Conservation (phyloP, 1,140 invertebrate species). For the Drosophila kurseongensis region DNA sequence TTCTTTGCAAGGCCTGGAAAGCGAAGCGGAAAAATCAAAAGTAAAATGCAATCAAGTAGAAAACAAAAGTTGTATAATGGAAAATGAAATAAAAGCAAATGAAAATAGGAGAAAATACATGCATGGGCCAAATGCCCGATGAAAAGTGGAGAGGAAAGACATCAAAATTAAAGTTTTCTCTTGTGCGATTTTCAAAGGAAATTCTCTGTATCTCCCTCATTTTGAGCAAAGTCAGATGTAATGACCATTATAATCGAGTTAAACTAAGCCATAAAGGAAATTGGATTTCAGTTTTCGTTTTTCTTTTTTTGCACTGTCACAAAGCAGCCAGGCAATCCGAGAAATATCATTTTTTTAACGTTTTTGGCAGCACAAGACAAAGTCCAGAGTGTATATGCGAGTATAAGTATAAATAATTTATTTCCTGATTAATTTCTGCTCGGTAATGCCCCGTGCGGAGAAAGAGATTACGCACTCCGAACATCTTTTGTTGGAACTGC, state of each 20-base stretch:
- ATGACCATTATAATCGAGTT: conserved; percentile 46
- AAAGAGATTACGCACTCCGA: conserved; percentile 35
- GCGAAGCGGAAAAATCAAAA: conserved; percentile 31
- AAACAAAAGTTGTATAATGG: conserved; percentile 48
- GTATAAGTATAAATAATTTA: conserved; percentile 55
- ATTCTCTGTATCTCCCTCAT: conserved; percentile 6
- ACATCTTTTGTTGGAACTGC: conserved; percentile 34
- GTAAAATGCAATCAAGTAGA: conserved; percentile 39
- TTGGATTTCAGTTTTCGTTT: conserved; percentile 35
- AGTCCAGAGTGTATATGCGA: conserved; percentile 24
- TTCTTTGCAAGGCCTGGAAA: conserved; percentile 20
- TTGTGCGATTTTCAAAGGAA: conserved; percentile 24
- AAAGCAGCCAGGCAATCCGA: conserved; percentile 13
- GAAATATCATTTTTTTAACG: not conserved
- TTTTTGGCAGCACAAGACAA: conserved; percentile 41
- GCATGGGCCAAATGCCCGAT: conserved; percentile 28
- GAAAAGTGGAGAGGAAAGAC: conserved; percentile 20
- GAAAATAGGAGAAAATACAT: conserved; percentile 19
- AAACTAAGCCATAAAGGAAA: conserved; percentile 52
- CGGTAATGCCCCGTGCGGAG: conserved; percentile 43
- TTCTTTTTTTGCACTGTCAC: conserved; percentile 39
- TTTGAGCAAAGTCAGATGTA: conserved; percentile 31
- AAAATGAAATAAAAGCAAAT: conserved; percentile 17
- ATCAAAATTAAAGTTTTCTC: conserved; percentile 44
- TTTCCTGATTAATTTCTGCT: conserved; percentile 76